Percentiles rank a stretch among this genome's conserved stretches.
Conservation (phyloP, 2,113 vertebrate species). For the Laticauda laticaudata region DNA sequence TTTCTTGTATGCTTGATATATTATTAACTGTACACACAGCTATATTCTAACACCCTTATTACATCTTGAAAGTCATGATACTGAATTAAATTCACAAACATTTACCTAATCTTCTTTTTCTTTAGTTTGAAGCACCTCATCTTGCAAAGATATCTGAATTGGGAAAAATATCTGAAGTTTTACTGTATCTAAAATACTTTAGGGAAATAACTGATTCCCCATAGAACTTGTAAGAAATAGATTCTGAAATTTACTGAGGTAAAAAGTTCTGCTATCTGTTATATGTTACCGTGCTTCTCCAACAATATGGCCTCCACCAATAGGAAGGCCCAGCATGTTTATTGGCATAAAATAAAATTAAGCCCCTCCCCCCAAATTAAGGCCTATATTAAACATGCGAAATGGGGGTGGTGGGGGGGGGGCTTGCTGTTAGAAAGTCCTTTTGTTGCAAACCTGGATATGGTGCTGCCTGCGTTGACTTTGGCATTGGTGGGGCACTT, state of each 20-base stretch:
- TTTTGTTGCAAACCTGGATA: too few relatives aligned
- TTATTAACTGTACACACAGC: not conserved
- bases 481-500: too few relatives aligned
- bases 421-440: too few relatives aligned
- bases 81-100: not conserved
- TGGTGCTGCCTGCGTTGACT: too few relatives aligned
- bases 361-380: too few relatives aligned
- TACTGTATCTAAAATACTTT: not conserved
- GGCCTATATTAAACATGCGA: too few relatives aligned
- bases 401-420: too few relatives aligned
- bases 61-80: not conserved
- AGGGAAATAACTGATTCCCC: not conserved
- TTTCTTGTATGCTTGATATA: not conserved
- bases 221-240: not conserved
- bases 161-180: not conserved
- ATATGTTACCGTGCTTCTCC: not conserved
- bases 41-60: not conserved
- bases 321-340: too few relatives aligned
- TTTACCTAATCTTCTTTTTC: accelerated
- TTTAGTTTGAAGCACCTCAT: not conserved
- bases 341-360: too few relatives aligned
- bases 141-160: not conserved
- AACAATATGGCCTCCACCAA: too few relatives aligned
- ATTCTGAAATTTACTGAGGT: not conserved
- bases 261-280: not conserved